Conservation (phyloP, 2,113 vertebrate species). For the Thunnus thynnus region DNA sequence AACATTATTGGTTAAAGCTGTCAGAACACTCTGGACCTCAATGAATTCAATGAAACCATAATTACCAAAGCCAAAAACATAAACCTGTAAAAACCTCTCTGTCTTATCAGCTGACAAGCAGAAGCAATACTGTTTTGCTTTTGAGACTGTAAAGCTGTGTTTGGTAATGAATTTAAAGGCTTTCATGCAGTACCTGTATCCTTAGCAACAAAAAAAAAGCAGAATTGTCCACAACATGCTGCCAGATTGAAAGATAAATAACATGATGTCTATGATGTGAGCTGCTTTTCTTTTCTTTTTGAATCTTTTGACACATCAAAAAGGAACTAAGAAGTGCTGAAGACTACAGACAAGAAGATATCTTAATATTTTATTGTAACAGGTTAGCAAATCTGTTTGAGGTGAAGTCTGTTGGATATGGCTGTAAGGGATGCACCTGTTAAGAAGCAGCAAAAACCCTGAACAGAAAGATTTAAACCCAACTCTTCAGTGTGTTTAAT, state of each 20-base stretch:
- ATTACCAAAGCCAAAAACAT: too few species aligned
- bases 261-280: background rate
- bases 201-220: background rate
- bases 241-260: background rate
- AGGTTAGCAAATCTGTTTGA: slow-evolving; percentile 8
- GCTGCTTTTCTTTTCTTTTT: background rate
- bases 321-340: too few species aligned
- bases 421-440: background rate
- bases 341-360: background rate
- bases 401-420: background rate
- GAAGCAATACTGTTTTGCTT: background rate
- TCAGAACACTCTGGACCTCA: too few species aligned
- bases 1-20: too few species aligned
- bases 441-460: background rate
- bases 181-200: slow-evolving; percentile 12
- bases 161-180: background rate
- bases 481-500: background rate
- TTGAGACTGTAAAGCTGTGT: background rate
- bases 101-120: background rate
- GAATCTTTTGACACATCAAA: background rate
- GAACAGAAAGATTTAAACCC: background rate
- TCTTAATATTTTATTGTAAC: background rate
- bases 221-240: background rate
- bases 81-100: background rate
- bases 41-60: too few species aligned